Percentiles rank a stretch among this genome's conserved stretches.
phyloP scores from a whole-genome alignment of 2,113 vertebrate genomes.

The Ictalurus punctatus region DNA sequence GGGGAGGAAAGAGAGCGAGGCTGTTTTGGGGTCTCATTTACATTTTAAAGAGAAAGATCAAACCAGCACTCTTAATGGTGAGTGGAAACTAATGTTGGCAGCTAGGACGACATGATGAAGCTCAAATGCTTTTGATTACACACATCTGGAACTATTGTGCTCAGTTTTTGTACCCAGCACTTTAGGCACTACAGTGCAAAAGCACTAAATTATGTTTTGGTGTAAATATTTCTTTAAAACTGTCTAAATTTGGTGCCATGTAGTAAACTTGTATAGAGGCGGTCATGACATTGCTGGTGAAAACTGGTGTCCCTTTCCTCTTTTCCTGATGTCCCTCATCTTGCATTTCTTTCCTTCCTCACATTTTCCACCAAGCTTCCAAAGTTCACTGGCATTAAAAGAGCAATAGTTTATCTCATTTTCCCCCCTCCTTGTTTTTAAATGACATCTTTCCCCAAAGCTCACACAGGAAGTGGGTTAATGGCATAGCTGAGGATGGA shows the following conservation, averaged over 20 bases:
- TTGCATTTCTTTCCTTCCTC: conserved; percentile 6
- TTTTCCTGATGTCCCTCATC: conserved; percentile 22
- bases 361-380: conserved; percentile 23
- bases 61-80: neutral
- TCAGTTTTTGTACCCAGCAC: neutral
- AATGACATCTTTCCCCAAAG: conserved; percentile 58
- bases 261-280: neutral
- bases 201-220: neutral
- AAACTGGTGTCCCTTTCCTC: conserved; percentile 3
- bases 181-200: neutral
- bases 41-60: conserved; percentile 28
- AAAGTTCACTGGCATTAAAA: conserved; percentile 23
- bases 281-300: neutral
- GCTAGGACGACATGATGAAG: neutral
- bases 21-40: conserved; percentile 27
- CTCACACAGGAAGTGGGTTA: conserved; percentile 87
- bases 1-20: neutral
- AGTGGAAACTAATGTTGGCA: conserved; percentile 10
- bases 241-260: neutral
- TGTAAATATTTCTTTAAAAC: neutral
- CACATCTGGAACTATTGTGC: neutral
- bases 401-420: conserved; percentile 10
- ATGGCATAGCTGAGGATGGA: conserved; percentile 78
- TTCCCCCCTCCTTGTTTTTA: neutral
- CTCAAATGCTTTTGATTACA: neutral